Base-by-base conservation (phyloP, 2,797 vertebrate species). In the Fratercula arctica region DNA sequence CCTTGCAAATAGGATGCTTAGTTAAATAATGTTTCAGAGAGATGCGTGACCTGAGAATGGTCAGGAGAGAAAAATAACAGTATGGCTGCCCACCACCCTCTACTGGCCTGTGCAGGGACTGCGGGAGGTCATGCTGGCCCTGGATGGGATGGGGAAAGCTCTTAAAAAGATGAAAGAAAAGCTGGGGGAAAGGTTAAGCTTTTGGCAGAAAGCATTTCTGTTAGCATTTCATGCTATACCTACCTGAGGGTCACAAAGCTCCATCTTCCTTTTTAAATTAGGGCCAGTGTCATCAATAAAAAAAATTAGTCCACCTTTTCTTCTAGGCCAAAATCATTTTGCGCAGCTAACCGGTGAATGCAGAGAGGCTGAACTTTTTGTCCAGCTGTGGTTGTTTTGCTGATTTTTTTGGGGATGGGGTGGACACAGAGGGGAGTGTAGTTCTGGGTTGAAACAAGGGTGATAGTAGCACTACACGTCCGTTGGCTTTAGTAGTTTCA, bases 1-100 rank as follows among this genome's bases (percentile, higher is more conserved):
- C 26, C 28, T 61, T 64, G 25, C 13, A n/a, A 63, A 13, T 5
- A 25, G 41, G 25, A 9, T 35, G 31, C 12, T 1, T 20, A 16
- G n/a, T 46, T 86, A 43, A 74, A 57, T 17, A 37, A 43, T 4
- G 8, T 28, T 60, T 51, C 11, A 4, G 64, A 46, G 20, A 13
- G n/a, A 20, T 5, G 25, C 9, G 51, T 43, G 56, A 43, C 46
- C 63, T 1, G 17, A 16, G 43, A 9, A 17, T 8, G 43, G 45
- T 13, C 33, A 41, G 73, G 48, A 39, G 20, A 28, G 37, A 3
- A 2, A 29, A 46, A 26, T 70, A 10, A 3, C 92, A 51, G 1
- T 18, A 83, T 35, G 83, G 91, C 43, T 93, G 53, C 83, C 85
- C 89, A 86, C 43, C 87, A 61, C 89, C 95, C 94, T 97, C 97